Evolutionary conservation across 2,888 invertebrate genomes (phyloP).

Genomic region (Cosmia trapezina): DNA sequence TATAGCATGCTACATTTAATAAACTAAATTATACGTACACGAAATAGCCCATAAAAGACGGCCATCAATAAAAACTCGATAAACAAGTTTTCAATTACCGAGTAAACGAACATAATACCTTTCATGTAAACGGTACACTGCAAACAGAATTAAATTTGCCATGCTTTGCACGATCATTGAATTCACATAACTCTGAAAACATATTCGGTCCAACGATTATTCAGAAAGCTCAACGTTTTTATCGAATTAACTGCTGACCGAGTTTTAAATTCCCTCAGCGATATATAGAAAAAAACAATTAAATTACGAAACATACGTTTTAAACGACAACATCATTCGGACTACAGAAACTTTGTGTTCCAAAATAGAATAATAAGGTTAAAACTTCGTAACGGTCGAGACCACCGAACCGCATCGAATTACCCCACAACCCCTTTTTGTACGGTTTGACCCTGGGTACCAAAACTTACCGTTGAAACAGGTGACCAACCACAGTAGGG

Average conservation of each 20-base stretch:
- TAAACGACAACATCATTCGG: conserved; percentile 38
- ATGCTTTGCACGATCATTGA: conserved; percentile 50
- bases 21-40: conserved; percentile 41
- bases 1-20: conserved; percentile 24
- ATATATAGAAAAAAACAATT: conserved; percentile 48
- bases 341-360: conserved; percentile 38
- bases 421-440: conserved; percentile 69
- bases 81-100: conserved; percentile 54
- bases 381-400: conserved; percentile 71
- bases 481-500: conserved; percentile 83
- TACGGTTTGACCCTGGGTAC: conserved; percentile 73
- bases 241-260: conserved; percentile 43
- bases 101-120: conserved; percentile 42
- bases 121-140: conserved; percentile 48
- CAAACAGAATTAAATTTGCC: conserved; percentile 56
- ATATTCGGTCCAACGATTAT: conserved; percentile 47
- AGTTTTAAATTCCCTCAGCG: conserved; percentile 45
- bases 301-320: conserved; percentile 42
- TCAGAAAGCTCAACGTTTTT: conserved; percentile 44
- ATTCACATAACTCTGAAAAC: conserved; percentile 54
- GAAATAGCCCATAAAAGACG: conserved; percentile 34
- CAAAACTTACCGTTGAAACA: conserved; percentile 86
- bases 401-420: conserved; percentile 77
- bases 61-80: conserved; percentile 48
- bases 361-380: conserved; percentile 54